These are phyloP conservation scores for Anolis sagrei DNA, from an alignment of 2,113 vertebrate species.

Conservation along the genomic window DNA sequence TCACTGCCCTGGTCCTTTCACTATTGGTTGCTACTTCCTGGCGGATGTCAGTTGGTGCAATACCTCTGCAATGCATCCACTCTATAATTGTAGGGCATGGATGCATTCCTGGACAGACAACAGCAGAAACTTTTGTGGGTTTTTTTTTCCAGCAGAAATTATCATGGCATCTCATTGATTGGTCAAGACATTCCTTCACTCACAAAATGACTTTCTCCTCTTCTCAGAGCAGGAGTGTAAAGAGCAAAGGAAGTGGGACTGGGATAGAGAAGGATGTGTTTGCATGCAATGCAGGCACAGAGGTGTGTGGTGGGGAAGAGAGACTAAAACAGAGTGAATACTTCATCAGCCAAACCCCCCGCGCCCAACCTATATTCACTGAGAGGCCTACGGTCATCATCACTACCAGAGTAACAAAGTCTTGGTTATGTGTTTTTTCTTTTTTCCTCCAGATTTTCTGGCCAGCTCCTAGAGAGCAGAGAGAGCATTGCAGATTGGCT, in stretches of 20 bases:
- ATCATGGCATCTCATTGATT: neutral
- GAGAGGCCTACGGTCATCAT: neutral
- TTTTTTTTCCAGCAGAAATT: neutral
- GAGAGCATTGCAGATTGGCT: constrained; percentile 81
- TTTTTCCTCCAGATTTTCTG: constrained; percentile 82
- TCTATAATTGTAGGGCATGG: too few relatives aligned
- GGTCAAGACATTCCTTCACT: neutral
- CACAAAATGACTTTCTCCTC: neutral
- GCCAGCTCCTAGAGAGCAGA: constrained; percentile 81
- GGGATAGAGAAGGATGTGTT: neutral
- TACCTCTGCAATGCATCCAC: too few relatives aligned
- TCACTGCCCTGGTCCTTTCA: too few relatives aligned
- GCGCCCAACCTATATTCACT: neutral
- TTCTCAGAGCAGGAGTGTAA: neutral
- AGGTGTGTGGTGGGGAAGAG: neutral
- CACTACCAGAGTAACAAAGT: too few relatives aligned
- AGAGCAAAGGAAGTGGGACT: neutral
- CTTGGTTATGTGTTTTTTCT: neutral
- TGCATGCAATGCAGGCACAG: too few relatives aligned
- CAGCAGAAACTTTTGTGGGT: neutral
- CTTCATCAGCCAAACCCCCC: neutral
- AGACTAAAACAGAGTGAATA: neutral
- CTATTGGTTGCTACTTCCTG: too few relatives aligned
- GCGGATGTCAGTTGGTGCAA: too few relatives aligned
- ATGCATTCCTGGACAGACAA: too few relatives aligned